These are phyloP conservation scores for Dexiosoma caninum DNA, from an alignment of 2,888 invertebrate genomes.

Conservation along the genomic window DNA sequence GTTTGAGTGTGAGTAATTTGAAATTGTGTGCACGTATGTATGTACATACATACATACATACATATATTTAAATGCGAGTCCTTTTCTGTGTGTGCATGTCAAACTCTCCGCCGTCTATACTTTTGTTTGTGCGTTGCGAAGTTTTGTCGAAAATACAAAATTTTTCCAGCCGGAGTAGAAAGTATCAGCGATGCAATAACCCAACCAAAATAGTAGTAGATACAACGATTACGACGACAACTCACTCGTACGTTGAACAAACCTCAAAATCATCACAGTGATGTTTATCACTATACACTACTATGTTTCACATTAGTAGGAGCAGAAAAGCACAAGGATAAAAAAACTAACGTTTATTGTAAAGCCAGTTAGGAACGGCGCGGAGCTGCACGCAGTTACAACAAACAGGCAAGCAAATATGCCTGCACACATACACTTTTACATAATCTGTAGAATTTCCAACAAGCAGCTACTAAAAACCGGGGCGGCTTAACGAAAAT, in stretches of 20 bases:
- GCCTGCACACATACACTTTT: constrained; percentile 33
- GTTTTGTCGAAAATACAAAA: constrained; percentile 35
- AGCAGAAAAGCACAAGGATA: constrained; percentile 24
- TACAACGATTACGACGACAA: constrained; percentile 34
- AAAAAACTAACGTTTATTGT: constrained; percentile 22
- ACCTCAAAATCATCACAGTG: constrained; percentile 40
- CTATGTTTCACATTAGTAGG: constrained; percentile 22
- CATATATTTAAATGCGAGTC: too few species aligned
- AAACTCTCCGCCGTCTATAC: background rate
- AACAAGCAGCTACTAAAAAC: constrained; percentile 59
- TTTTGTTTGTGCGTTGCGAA: constrained; percentile 31
- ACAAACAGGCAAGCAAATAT: constrained; percentile 13
- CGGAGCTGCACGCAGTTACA: constrained; percentile 34
- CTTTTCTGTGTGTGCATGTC: background rate
- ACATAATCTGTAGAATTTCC: constrained; percentile 44
- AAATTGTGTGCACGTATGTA: background rate
- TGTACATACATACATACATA: too few species aligned
- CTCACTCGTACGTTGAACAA: constrained; percentile 57
- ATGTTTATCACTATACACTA: constrained; percentile 53
- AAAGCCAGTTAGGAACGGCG: constrained; percentile 7
- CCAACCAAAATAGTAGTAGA: constrained; percentile 55
- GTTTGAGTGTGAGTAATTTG: constrained; percentile 10
- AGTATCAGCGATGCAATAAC: constrained; percentile 57
- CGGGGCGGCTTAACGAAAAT: constrained; percentile 61
- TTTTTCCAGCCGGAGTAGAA: constrained; percentile 56